Percentiles rank a stretch among this genome's conserved stretches.
Evolutionary conservation across 2,888 invertebrate species (phyloP).

Genomic region (Agriopis aurantiaria): DNA sequence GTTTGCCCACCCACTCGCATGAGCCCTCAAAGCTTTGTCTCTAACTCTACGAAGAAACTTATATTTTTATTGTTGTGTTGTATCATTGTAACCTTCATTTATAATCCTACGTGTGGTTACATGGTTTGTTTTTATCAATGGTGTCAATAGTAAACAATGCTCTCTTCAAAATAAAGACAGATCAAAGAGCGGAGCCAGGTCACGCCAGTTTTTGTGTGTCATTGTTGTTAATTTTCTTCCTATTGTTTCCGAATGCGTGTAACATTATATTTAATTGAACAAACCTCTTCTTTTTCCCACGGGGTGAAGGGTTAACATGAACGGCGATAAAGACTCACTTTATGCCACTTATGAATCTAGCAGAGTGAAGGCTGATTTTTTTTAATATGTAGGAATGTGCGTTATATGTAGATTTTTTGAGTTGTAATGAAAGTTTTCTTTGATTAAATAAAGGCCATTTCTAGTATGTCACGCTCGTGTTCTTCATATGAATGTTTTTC

Average conservation of each 20-base stretch:
- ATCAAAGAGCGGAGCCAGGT: slow-evolving; percentile 34
- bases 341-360: not conserved
- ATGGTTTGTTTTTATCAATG: slow-evolving; percentile 8
- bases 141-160: slow-evolving; percentile 27
- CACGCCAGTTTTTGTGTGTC: slow-evolving; percentile 37
- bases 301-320: slow-evolving; percentile 34
- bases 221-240: slow-evolving; percentile 44
- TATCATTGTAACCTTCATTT: slow-evolving; percentile 1
- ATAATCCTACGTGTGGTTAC: not conserved
- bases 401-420: not conserved
- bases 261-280: slow-evolving; percentile 41
- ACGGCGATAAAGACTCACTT: slow-evolving; percentile 11
- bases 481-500: not conserved
- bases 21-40: too few relatives aligned
- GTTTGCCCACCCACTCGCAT: too few relatives aligned
- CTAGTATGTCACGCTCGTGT: not conserved
- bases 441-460: not conserved
- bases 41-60: not conserved
- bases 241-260: slow-evolving; percentile 41
- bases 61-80: not conserved
- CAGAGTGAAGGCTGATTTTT: not conserved
- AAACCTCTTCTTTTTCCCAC: slow-evolving; percentile 39
- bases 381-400: not conserved
- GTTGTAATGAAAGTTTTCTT: not conserved
- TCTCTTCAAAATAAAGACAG: slow-evolving; percentile 24